A percentile compares a stretch with the other conserved stretches of the same genome.
These are phyloP conservation scores for Tanypteryx hageni DNA, from an alignment of 2,888 invertebrate species.

Conservation along the genomic window DNA sequence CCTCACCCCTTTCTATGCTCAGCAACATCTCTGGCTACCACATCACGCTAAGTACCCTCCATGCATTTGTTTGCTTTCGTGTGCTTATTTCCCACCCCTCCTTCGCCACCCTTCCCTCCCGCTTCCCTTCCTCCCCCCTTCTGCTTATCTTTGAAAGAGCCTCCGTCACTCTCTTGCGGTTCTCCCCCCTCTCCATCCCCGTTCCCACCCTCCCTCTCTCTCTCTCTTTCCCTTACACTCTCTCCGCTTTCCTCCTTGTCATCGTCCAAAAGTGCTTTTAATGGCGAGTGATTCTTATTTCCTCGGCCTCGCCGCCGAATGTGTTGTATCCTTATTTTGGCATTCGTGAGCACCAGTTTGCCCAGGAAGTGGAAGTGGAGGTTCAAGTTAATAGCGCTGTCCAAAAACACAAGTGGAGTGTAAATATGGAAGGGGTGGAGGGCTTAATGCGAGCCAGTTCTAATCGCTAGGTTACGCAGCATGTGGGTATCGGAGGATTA, in stretches of 20 bases:
- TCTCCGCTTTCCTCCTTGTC: not conserved
- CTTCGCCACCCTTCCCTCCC: not conserved
- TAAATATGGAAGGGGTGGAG: too few relatives aligned
- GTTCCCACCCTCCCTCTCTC: not conserved
- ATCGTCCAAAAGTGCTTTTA: conserved; percentile 35
- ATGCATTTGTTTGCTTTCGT: conserved; percentile 35
- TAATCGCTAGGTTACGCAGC: too few relatives aligned
- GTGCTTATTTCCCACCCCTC: conserved; percentile 30
- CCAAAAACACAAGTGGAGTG: too few relatives aligned
- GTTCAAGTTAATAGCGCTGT: too few relatives aligned
- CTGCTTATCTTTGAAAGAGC: conserved; percentile 40
- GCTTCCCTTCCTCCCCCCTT: not conserved
- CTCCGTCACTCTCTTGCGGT: conserved; percentile 28
- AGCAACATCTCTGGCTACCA: not conserved
- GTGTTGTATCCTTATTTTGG: conserved; percentile 28
- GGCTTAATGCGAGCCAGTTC: too few relatives aligned
- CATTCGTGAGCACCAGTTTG: not conserved
- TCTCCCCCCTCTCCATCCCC: not conserved
- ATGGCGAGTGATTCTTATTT: conserved; percentile 42
- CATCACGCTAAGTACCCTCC: conserved; percentile 53
- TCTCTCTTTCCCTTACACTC: conserved; percentile 9
- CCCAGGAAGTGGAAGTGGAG: too few relatives aligned
- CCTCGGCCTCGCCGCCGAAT: not conserved
- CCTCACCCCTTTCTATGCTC: not conserved
- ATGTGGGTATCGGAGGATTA: too few relatives aligned